These are phyloP conservation scores for Brachycybe producta DNA, from an alignment of 2,888 invertebrate species.

Conservation along the genomic window DNA sequence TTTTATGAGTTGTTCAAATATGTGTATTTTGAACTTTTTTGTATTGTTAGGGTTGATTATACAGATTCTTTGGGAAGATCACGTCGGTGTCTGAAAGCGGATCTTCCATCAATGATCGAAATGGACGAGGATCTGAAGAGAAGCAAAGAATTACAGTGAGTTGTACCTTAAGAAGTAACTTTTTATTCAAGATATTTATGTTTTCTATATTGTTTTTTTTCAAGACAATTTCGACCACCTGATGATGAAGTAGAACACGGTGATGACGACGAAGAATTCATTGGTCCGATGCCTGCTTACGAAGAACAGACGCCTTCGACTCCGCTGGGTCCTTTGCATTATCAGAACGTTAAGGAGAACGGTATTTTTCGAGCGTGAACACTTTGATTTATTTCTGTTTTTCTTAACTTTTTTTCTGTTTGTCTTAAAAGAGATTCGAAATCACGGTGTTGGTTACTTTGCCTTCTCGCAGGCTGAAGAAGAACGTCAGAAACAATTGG, in stretches of 20 bases:
- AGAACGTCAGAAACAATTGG: slow-evolving; percentile 64
- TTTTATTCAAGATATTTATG: too few species aligned
- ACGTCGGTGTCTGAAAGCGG: slow-evolving; percentile 64
- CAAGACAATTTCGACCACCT: not conserved
- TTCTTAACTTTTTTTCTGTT: slow-evolving; percentile 7
- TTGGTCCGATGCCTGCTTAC: not conserved
- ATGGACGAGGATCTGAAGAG: slow-evolving; percentile 41
- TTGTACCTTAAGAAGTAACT: not conserved
- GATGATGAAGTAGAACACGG: not conserved
- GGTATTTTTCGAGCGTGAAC: slow-evolving; percentile 48
- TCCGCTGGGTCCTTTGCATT: slow-evolving; percentile 59
- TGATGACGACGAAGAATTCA: not conserved
- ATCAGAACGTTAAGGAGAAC: slow-evolving; percentile 80
- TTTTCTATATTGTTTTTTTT: not conserved
- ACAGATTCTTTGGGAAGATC: slow-evolving; percentile 77
- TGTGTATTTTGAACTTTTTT: not conserved
- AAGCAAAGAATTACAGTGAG: slow-evolving; percentile 6
- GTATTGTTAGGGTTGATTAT: slow-evolving; percentile 61
- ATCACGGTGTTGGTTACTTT: slow-evolving; percentile 85
- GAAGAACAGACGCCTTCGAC: slow-evolving; percentile 18
- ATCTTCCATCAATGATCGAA: slow-evolving; percentile 51
- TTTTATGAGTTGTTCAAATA: not conserved
- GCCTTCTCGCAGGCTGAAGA: slow-evolving; percentile 75
- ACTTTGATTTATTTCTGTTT: too few species aligned
- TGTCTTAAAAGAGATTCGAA: slow-evolving; percentile 58